Evolutionary conservation across 2,113 vertebrate species (phyloP), one percentile per base, ranked within the genome.

Genomic region (Nyctibius bracteatus): DNA sequence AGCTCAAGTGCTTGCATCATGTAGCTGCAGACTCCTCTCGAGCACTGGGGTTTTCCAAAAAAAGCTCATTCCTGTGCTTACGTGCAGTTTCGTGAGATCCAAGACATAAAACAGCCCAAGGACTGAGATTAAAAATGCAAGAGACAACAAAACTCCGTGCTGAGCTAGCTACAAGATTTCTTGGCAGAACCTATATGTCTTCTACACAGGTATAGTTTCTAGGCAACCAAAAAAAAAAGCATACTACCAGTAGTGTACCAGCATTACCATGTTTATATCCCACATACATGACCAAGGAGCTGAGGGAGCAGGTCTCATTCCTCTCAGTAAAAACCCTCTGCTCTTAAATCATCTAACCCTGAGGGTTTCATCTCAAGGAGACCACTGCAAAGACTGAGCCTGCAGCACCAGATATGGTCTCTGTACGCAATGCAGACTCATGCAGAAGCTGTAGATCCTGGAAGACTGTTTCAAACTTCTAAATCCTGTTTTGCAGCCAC

Each of bases 171-270:
- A 72, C 20, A 88, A 39, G 31, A 30, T 30, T 28, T 39, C 14
- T 35, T 63, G 39, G 47, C 44, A 82, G 63, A 81, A 88, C 20
- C 52, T 18, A 10, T 5, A 1, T 15, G 9, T 13, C n/a, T n/a
- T 87, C 28, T 24, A 63, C 9, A 46, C 3, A 68, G 19, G 24
- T 31, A 39, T 2, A 44, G 19, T 30, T 68, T 33, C 41, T 33
- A 90, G 12, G 8, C 0, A 1, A 49, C 16, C 10, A 23, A 81
- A 67, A 30, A 58, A n/a, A n/a, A 83, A 28, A 21, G 5, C 23
- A 57, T 0, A 24, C 55, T 37, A 16, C 7, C n/a, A 57, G n/a
- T 0, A 70, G 19, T 4, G 2, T 22, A 24, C 13, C 9, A 58
- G 25, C 30, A 58, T 3, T 54, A 14, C 17, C 9, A 7, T 3